Percentiles rank a stretch among this genome's conserved stretches.
Conservation (phyloP, 2,797 vertebrate genomes). For the Ceryle rudis region DNA sequence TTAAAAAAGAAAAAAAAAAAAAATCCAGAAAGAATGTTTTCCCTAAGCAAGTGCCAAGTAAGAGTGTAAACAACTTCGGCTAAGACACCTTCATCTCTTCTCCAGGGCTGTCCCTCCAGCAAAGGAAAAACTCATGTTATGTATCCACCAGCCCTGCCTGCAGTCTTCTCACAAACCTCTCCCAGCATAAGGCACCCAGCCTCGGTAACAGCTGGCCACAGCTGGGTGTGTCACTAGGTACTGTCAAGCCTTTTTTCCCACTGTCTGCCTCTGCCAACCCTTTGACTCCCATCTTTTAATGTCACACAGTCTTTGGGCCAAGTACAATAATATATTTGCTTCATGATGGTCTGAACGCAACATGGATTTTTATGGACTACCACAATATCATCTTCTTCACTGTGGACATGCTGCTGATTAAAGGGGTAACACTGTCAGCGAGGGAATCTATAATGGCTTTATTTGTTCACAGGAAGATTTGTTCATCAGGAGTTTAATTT, state of each 20-base stretch:
- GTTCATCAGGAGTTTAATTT: constrained; percentile 1
- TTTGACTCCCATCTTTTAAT: not conserved
- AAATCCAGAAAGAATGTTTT: not conserved
- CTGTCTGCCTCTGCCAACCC: not conserved
- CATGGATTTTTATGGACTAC: not conserved
- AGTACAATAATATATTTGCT: not conserved
- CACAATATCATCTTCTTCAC: not conserved
- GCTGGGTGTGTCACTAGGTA: not conserved
- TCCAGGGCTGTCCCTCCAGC: not conserved
- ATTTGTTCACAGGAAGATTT: constrained; percentile 8
- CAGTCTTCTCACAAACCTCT: not conserved
- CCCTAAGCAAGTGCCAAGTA: not conserved
- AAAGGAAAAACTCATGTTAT: not conserved
- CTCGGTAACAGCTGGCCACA: not conserved
- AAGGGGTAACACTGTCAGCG: not conserved
- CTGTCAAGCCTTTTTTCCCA: not conserved
- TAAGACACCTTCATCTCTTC: not conserved
- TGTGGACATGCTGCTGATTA: not conserved
- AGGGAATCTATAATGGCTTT: not conserved
- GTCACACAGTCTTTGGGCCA: not conserved
- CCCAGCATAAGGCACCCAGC: not conserved
- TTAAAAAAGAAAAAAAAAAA: not conserved
- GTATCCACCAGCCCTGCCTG: not conserved
- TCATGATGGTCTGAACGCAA: not conserved
- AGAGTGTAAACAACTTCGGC: constrained; percentile 27